Conservation (phyloP, 2,888 invertebrate species). For the Cantharis rustica region DNA sequence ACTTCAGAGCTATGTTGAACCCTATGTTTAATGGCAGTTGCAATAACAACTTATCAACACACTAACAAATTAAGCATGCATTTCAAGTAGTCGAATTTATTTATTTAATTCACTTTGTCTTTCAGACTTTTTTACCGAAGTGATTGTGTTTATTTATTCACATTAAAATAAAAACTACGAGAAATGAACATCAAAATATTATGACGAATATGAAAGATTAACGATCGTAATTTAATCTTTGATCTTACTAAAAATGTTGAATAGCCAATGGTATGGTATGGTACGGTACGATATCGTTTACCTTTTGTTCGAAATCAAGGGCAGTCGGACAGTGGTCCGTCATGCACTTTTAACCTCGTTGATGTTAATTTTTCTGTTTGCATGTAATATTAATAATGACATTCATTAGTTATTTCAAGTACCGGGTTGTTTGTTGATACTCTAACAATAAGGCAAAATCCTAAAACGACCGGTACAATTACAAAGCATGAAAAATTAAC, state of each 20-base stretch:
- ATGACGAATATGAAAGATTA: not conserved
- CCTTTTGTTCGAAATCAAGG: conserved; percentile 11
- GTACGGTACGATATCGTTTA: not conserved
- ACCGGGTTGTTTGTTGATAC: conserved; percentile 40
- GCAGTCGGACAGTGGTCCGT: conserved; percentile 11
- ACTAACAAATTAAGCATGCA: not conserved
- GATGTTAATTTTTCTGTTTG: conserved; percentile 5
- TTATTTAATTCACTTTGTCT: not conserved
- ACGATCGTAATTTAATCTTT: not conserved
- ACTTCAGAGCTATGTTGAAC: not conserved
- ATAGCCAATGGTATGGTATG: not conserved
- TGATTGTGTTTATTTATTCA: not conserved
- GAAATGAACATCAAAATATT: not conserved
- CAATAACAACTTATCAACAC: not conserved
- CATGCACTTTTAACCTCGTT: conserved; percentile 17
- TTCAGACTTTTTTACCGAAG: not conserved
- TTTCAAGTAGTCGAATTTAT: not conserved
- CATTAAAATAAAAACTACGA: not conserved
- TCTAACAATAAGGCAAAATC: conserved; percentile 37
- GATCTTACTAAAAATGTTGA: not conserved
- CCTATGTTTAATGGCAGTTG: not conserved
- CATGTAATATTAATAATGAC: conserved; percentile 45
- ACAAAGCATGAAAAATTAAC: conserved; percentile 52
- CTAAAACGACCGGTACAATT: conserved; percentile 43
- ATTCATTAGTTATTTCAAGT: conserved; percentile 47